Evolutionary conservation across 2,113 vertebrate species (phyloP), one percentile per base, ranked within the genome.

Genomic region (Sialia sialis): DNA sequence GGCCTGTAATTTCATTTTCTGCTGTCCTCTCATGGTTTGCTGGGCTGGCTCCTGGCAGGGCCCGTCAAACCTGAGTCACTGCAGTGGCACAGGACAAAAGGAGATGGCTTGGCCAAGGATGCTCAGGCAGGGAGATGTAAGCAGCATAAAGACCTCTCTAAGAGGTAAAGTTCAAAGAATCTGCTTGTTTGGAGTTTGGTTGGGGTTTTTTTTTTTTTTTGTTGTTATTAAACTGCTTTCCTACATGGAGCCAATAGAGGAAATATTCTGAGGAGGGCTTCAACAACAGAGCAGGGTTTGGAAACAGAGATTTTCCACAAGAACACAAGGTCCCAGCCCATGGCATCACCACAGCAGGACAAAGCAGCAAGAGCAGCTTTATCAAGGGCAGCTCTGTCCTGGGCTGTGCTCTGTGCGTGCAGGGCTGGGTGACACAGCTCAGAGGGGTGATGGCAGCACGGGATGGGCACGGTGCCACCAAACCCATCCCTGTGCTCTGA

Each of bases 101-200:
- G 88, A 52, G 82, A 60, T 14, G 67, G 54, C 59, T 87, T 91
- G 89, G 68, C 74, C 95, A 77, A 52, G 34, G 75, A 72, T 54
- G 21, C 29, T 51, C 73, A 9, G 16, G 84, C 39, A 90, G 62
- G 34, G 87, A 89, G 87, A 66, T 54, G 72, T 18, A 63, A 84
- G 46, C 5, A 84, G 32, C 62, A 54, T 4, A 49, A 94, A 94
- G 82, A 77, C 39, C 30, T 2, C 36, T 84, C 67, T 26, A 39
- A 94, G 87, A 95, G 93, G 87, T 75, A 56, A 83, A 88, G 90
- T 83, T 96, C 96, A 88, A 95, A 94, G 64, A 41, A 69, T n/a
- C 22, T 25, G 55, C 46, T 62, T 44, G 87, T 82, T 91, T 95
- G 82, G 90, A 94, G 81, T 90, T 85, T 62, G 21, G 15, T 14